Evolutionary conservation across 2,113 vertebrate species (phyloP).

Genomic region (Speoplatyrhinus poulsoni): DNA sequence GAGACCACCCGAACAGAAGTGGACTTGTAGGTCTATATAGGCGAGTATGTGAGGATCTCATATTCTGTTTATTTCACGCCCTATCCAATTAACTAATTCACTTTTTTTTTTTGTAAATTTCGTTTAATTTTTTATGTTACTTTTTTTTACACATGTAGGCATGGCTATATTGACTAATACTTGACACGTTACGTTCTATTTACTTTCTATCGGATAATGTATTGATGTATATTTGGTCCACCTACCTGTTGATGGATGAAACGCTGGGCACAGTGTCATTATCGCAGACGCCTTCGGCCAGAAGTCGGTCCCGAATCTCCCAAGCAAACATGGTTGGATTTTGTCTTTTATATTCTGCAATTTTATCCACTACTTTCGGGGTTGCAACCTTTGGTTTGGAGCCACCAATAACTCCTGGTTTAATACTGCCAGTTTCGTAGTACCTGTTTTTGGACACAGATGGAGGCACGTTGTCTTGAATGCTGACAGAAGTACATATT

Average conservation of each 20-base stretch:
- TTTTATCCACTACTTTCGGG: conserved; percentile 99
- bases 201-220: too few species aligned
- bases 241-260: conserved; percentile 97
- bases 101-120: too few species aligned
- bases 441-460: conserved; percentile 83
- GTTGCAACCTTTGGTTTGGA: conserved; percentile 98
- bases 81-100: too few species aligned
- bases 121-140: too few species aligned
- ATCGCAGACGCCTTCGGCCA: conserved; percentile 96
- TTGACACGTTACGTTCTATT: too few species aligned
- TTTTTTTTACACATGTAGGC: too few species aligned
- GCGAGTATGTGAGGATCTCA: too few species aligned
- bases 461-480: conserved; percentile 12
- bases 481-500: conserved; percentile 22
- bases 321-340: conserved; percentile 99
- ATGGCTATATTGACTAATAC: too few species aligned
- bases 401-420: conserved; percentile 96
- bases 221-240: neutral
- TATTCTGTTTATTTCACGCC: too few species aligned
- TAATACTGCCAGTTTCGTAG: conserved; percentile 99
- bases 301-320: conserved; percentile 95
- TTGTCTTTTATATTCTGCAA: conserved; percentile 96
- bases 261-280: conserved; percentile 97
- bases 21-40: neutral
- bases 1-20: conserved; percentile 80